phyloP scores from a whole-genome alignment of 2,888 invertebrate species.

The Caenorhabditis imperialis region DNA sequence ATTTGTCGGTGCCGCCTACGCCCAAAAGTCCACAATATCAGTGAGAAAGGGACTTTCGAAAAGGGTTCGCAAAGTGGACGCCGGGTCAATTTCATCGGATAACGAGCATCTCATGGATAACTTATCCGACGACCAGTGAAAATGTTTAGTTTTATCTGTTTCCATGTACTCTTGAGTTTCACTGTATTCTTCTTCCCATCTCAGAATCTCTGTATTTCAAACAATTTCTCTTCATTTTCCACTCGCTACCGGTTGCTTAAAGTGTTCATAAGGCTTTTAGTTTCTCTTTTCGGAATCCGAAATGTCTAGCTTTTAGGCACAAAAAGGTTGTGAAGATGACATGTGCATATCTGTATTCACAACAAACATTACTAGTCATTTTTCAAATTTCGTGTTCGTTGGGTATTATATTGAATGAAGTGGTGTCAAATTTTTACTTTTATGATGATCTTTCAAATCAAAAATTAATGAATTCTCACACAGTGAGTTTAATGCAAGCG shows the following conservation, averaged over 20 bases:
- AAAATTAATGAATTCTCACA: background rate
- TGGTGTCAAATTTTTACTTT: no score
- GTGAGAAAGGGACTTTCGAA: conserved; percentile 22
- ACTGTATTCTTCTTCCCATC: background rate
- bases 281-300: no score
- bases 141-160: conserved; percentile 3
- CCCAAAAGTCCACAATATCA: conserved; percentile 26
- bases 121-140: conserved; percentile 31
- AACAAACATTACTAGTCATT: conserved; percentile 4
- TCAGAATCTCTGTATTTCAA: conserved; percentile 1
- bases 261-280: no score
- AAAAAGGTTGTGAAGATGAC: conserved; percentile 32
- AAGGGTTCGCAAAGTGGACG: conserved; percentile 31
- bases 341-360: conserved; percentile 5
- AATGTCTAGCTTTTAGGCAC: no score
- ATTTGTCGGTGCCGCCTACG: conserved; percentile 84
- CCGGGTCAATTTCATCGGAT: conserved; percentile 9
- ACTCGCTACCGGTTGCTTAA: background rate
- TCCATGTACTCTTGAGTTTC: conserved; percentile 18
- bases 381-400: background rate
- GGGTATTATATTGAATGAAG: no score
- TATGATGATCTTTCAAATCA: no score
- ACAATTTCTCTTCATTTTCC: background rate
- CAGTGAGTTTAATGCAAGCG: background rate
- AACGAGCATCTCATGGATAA: conserved; percentile 43